Evolutionary conservation across 2,888 invertebrate genomes (phyloP).

Genomic region (Ormia ochracea): DNA sequence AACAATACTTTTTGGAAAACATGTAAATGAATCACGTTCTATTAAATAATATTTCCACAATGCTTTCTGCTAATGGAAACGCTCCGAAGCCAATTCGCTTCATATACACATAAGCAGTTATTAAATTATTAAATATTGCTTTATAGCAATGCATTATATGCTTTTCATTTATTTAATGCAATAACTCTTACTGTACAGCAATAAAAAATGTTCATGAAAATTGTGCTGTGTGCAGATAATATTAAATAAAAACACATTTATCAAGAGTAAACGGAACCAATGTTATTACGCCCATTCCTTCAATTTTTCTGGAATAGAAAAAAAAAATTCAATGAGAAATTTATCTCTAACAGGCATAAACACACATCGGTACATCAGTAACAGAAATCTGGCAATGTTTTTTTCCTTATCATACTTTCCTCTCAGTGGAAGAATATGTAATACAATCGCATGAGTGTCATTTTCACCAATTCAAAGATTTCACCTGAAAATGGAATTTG

Average conservation of each 20-base stretch:
- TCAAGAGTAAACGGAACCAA: conserved; percentile 45
- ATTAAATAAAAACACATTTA: conserved; percentile 38
- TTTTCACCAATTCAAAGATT: too few species aligned
- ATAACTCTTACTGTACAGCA: conserved; percentile 8
- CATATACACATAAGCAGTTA: neutral
- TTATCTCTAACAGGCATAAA: conserved; percentile 28
- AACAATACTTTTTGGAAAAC: neutral
- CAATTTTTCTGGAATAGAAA: neutral
- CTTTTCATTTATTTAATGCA: neutral
- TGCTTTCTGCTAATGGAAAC: conserved; percentile 43
- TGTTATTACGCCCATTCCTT: conserved; percentile 2
- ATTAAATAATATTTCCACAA: conserved; percentile 6
- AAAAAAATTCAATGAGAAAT: conserved; percentile 6
- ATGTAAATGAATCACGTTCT: conserved; percentile 27
- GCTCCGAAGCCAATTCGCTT: conserved; percentile 30
- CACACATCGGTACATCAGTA: conserved; percentile 3
- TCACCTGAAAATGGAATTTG: too few species aligned
- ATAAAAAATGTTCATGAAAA: neutral
- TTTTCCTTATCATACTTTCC: too few species aligned
- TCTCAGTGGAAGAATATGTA: too few species aligned
- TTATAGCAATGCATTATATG: neutral
- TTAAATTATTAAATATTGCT: neutral
- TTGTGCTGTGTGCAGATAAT: conserved; percentile 13
- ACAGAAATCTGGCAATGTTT: neutral
- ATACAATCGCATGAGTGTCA: too few species aligned